Evolutionary conservation across 2,113 vertebrate species (phyloP).

Genomic region (Pongo abelii): DNA sequence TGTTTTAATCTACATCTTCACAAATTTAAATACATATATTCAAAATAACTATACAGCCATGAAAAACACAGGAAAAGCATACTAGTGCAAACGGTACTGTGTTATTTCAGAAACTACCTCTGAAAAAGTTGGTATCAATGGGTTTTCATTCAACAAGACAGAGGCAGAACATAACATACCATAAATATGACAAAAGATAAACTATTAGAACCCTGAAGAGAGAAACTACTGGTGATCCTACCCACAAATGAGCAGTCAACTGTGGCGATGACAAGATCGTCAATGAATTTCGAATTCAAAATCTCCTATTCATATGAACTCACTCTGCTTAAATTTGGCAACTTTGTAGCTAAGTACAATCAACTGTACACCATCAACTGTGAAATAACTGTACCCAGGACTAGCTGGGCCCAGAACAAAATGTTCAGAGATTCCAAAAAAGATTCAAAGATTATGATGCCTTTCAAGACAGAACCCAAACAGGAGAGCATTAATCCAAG

Average conservation of each 20-base stretch:
- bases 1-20: neutral
- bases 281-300: neutral
- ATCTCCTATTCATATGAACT: neutral
- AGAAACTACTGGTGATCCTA: neutral
- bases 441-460: neutral
- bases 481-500: neutral
- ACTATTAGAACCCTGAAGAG: conserved; percentile 62
- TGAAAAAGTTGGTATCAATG: conserved; percentile 77
- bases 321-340: neutral
- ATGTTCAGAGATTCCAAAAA: neutral
- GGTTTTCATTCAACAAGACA: conserved; percentile 73
- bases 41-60: neutral
- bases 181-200: conserved; percentile 69
- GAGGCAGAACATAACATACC: conserved; percentile 77
- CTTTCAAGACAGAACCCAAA: neutral
- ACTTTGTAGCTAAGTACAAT: neutral
- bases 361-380: neutral
- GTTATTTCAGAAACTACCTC: conserved; percentile 81
- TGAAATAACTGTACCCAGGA: neutral
- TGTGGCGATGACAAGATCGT: neutral
- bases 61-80: conserved; percentile 56
- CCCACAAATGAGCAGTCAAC: neutral
- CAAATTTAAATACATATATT: neutral
- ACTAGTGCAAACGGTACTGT: conserved; percentile 82
- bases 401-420: neutral